Conservation (phyloP, 2,888 invertebrate species). For the Sarcophaga subvicina region DNA sequence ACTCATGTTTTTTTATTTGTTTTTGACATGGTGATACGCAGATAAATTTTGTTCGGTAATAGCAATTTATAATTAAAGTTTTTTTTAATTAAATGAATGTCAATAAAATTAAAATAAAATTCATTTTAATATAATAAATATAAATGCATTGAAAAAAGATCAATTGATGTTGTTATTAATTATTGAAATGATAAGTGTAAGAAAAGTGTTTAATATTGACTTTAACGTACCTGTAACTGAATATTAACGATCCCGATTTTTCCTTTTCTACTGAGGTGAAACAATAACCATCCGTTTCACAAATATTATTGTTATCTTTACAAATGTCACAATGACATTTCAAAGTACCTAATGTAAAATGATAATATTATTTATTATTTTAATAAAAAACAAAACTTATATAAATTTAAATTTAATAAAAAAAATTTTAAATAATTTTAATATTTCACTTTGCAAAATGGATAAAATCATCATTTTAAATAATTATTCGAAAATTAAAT, state of each 20-base stretch:
- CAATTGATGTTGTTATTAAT: conserved; percentile 5
- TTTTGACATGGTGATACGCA: conserved; percentile 14
- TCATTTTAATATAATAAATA: conserved; percentile 18
- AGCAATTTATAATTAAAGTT: not conserved
- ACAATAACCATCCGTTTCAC: conserved; percentile 94
- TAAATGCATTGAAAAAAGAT: conserved; percentile 32
- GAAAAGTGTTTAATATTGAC: conserved; percentile 66
- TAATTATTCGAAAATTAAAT: too few relatives aligned
- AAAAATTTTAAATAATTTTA: too few relatives aligned
- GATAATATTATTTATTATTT: not conserved
- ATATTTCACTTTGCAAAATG: too few relatives aligned
- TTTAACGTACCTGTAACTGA: conserved; percentile 89
- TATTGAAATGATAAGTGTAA: conserved; percentile 8
- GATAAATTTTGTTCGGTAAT: conserved; percentile 21
- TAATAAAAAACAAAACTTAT: not conserved
- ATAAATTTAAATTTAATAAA: not conserved
- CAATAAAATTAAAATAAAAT: conserved; percentile 41
- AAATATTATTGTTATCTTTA: conserved; percentile 88
- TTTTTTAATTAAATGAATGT: conserved; percentile 26
- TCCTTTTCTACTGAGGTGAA: conserved; percentile 88
- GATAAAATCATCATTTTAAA: too few relatives aligned
- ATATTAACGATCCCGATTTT: conserved; percentile 78
- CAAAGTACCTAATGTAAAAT: conserved; percentile 80
- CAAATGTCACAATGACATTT: conserved; percentile 94
- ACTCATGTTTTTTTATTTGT: conserved; percentile 21